Conservation (phyloP, 2,888 invertebrate genomes). For the Drosophila kanekoi region DNA sequence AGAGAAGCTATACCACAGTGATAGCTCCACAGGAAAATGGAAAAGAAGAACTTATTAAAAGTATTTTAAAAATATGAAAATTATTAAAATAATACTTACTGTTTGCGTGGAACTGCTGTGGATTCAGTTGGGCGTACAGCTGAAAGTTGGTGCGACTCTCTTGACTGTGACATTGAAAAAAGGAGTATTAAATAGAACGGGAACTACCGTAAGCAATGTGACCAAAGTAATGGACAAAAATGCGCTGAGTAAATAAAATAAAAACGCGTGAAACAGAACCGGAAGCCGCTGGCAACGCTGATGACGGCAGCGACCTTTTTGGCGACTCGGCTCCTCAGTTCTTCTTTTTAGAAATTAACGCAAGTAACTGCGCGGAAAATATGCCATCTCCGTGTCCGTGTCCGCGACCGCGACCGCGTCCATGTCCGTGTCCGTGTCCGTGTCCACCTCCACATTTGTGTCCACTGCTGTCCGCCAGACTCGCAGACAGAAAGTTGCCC, state of each 20-base stretch:
- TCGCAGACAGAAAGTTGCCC: conserved; percentile 16
- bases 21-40: too few relatives aligned
- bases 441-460: conserved; percentile 6
- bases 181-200: not conserved
- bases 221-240: conserved; percentile 56
- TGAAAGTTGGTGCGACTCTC: too few relatives aligned
- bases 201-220: conserved; percentile 45
- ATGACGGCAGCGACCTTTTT: conserved; percentile 49
- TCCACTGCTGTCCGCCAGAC: conserved; percentile 17
- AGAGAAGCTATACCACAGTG: too few relatives aligned
- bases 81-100: too few relatives aligned
- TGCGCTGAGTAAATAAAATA: conserved; percentile 60
- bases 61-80: too few relatives aligned
- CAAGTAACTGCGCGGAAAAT: conserved; percentile 77
- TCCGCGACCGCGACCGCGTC: not conserved
- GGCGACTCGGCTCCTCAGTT: conserved; percentile 27
- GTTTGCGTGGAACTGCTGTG: too few relatives aligned
- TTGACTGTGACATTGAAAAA: not conserved
- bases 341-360: conserved; percentile 61
- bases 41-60: too few relatives aligned
- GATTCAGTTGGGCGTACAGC: too few relatives aligned
- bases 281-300: conserved; percentile 50
- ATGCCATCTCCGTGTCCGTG: conserved; percentile 63
- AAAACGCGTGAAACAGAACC: conserved; percentile 53
- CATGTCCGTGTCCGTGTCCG: not conserved